A percentile compares a stretch with the other conserved stretches of the same genome.
Evolutionary conservation across 64 coral and sea anemone species (phyloP).

Genomic region (Pocillopora damicornis): DNA sequence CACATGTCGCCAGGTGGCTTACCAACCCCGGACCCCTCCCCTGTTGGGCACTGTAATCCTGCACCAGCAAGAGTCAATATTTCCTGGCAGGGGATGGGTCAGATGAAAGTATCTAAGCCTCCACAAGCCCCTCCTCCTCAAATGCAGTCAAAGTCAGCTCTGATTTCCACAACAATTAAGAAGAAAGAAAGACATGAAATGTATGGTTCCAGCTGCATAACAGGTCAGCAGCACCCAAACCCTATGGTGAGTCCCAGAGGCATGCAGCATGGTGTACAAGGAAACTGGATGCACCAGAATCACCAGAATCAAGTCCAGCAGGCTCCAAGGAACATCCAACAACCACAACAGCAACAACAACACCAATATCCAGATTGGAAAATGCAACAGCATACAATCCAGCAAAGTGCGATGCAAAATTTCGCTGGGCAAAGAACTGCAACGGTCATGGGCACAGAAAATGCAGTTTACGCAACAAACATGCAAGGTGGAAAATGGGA

Average conservation of each 20-base stretch:
- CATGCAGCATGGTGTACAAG: constrained; percentile 28
- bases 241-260: constrained; percentile 27
- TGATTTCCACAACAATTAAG: constrained; percentile 54
- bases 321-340: constrained; percentile 1
- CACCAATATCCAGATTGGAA: constrained; percentile 14
- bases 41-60: constrained; percentile 59
- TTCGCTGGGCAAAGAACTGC: constrained; percentile 4
- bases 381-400: constrained; percentile 1
- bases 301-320: neutral
- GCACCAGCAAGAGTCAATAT: constrained; percentile 83
- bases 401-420: constrained; percentile 28
- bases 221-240: constrained; percentile 7
- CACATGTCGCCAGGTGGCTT: constrained; percentile 59
- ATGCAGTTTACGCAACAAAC: constrained; percentile 32
- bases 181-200: constrained; percentile 62
- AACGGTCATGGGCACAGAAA: neutral
- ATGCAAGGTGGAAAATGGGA: constrained; percentile 47
- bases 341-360: neutral
- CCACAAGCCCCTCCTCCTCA: neutral
- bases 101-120: constrained; percentile 41
- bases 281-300: constrained; percentile 12
- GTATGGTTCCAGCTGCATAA: constrained; percentile 52
- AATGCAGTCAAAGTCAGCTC: constrained; percentile 1
- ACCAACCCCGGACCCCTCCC: constrained; percentile 82
- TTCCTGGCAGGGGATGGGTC: constrained; percentile 68